Evolutionary conservation across 1,140 invertebrate species (phyloP).

Genomic region (Cyphomyrmex costatus): DNA sequence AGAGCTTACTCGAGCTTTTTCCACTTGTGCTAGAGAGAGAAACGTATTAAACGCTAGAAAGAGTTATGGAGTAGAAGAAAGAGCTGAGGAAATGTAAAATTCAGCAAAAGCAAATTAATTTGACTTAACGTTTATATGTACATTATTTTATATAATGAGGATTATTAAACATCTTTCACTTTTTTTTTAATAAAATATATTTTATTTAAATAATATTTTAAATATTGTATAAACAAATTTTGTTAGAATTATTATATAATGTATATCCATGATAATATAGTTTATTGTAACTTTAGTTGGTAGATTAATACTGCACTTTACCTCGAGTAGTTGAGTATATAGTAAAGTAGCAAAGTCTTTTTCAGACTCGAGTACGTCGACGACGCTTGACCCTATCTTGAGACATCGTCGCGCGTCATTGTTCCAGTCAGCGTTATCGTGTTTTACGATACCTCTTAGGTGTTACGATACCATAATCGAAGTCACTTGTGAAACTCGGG

Average conservation of each 20-base stretch:
- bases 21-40: neutral
- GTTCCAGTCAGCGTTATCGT: conserved; percentile 64
- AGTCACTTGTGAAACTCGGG: conserved; percentile 35
- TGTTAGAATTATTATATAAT: neutral
- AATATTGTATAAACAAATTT: neutral
- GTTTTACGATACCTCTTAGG: conserved; percentile 35
- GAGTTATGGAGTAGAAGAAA: conserved; percentile 24
- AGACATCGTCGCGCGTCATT: conserved; percentile 56
- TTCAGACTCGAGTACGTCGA: conserved; percentile 3
- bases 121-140: no score
- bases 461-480: conserved; percentile 48
- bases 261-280: neutral
- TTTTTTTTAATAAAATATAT: neutral
- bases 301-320: conserved; percentile 10
- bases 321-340: neutral
- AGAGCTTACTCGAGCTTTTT: neutral
- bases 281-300: neutral
- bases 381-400: neutral
- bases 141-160: neutral
- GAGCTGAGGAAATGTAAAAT: neutral
- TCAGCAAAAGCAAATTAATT: neutral
- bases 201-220: neutral
- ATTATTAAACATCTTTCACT: neutral
- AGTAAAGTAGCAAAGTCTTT: neutral
- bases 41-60: neutral